phyloP scores from a whole-genome alignment of 2,113 vertebrate species.

The Chaenogobius annularis region DNA sequence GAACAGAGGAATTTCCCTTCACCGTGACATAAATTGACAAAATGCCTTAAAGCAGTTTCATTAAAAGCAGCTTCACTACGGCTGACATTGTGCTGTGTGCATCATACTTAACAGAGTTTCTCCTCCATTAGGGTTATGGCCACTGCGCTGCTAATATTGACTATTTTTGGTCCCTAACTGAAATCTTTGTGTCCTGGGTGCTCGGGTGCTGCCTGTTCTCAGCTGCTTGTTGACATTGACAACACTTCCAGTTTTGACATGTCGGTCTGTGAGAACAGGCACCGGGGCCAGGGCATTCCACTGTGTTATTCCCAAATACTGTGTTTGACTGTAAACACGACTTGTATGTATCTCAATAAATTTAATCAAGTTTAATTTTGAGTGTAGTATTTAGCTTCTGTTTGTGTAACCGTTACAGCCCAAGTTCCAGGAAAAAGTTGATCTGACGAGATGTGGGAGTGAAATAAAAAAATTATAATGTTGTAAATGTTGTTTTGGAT shows the following conservation, averaged over 20 bases:
- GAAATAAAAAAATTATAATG: no score
- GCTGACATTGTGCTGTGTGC: not conserved
- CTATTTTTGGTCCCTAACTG: not conserved
- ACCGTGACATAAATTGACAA: not conserved
- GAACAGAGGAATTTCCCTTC: not conserved
- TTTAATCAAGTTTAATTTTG: not conserved
- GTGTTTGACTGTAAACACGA: not conserved
- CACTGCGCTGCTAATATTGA: not conserved
- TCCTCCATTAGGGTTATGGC: not conserved
- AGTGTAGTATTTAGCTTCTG: not conserved
- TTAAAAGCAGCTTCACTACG: not conserved
- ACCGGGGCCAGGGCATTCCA: slow-evolving; percentile 5
- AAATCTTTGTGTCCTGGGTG: not conserved
- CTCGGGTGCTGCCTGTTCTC: not conserved
- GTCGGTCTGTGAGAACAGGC: slow-evolving; percentile 23
- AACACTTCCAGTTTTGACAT: slow-evolving; percentile 30
- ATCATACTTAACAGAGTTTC: not conserved
- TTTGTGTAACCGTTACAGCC: not conserved
- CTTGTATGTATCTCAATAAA: not conserved
- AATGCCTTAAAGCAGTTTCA: not conserved
- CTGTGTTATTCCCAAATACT: slow-evolving; percentile 37
- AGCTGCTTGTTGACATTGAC: slow-evolving; percentile 7
- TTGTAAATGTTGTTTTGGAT: no score
- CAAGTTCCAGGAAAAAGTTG: not conserved
- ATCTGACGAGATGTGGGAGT: not conserved